These are phyloP conservation scores for Nerophis ophidion DNA, from an alignment of 2,113 vertebrate species.

Conservation along the genomic window DNA sequence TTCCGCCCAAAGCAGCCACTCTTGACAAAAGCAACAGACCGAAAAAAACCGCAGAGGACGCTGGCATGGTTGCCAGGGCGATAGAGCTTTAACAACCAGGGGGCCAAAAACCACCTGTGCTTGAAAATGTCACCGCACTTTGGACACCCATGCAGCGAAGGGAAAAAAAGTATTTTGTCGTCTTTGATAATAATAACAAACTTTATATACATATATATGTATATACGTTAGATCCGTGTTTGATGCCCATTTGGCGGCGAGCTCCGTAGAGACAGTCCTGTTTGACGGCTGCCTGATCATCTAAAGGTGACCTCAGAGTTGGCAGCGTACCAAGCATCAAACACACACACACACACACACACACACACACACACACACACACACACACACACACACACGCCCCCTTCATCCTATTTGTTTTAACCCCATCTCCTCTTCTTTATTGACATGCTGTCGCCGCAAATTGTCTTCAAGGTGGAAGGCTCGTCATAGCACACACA, in stretches of 20 bases:
- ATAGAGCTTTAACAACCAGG: no score
- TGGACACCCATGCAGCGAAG: no score
- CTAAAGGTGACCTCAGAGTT: constrained; percentile 56
- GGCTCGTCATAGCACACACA: constrained; percentile 11
- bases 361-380: constrained; percentile 7
- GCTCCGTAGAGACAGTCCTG: not conserved
- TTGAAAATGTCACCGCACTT: no score
- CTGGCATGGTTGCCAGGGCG: no score
- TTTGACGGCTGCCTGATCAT: constrained; percentile 34
- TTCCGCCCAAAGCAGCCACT: no score
- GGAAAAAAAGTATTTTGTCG: no score
- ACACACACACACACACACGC: constrained; percentile 4
- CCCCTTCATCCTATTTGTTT: constrained; percentile 33
- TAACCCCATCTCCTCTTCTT: constrained; percentile 43
- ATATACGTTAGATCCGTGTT: not conserved
- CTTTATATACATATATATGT: no score
- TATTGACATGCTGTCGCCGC: constrained; percentile 49
- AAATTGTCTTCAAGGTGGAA: constrained; percentile 53
- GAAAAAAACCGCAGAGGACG: no score
- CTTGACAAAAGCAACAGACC: no score
- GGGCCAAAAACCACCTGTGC: no score
- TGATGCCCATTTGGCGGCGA: not conserved
- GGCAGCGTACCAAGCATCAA: constrained; percentile 23
- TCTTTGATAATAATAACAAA: no score
- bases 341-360: constrained; percentile 5